Evolutionary conservation across 2,888 invertebrate species (phyloP).

Genomic region (Holacanthella duospinosa): DNA sequence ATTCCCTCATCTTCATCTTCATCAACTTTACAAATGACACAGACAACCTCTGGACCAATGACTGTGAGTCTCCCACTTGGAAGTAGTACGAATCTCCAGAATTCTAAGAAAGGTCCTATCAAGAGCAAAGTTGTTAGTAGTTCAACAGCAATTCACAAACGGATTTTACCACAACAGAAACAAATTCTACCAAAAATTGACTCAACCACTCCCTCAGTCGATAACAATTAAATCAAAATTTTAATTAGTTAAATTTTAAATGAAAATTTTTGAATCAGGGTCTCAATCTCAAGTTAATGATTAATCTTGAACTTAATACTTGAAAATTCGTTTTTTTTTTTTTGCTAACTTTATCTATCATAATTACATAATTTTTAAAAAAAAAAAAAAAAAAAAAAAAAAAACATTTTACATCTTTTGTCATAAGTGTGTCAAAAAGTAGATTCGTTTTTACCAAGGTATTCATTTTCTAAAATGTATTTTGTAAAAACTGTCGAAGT

Average conservation of each 20-base stretch:
- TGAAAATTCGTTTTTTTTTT: background rate
- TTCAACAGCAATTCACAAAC: slow-evolving; percentile 28
- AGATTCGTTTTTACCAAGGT: too few relatives aligned
- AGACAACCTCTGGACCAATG: slow-evolving; percentile 24
- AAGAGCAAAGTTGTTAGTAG: slow-evolving; percentile 34
- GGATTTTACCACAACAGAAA: slow-evolving; percentile 33
- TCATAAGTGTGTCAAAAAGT: too few relatives aligned
- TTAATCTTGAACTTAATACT: background rate
- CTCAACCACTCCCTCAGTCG: slow-evolving; percentile 35
- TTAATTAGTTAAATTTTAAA: too few relatives aligned
- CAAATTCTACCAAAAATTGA: slow-evolving; percentile 38
- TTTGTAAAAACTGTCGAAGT: too few relatives aligned
- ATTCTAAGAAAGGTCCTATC: slow-evolving; percentile 26
- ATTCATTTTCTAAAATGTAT: too few relatives aligned
- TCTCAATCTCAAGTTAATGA: background rate
- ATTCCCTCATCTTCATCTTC: slow-evolving; percentile 15
- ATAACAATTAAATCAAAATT: slow-evolving; percentile 21
- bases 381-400: too few relatives aligned
- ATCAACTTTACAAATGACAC: slow-evolving; percentile 2
- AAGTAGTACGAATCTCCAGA: slow-evolving; percentile 16
- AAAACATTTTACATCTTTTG: too few relatives aligned
- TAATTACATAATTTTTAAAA: too few relatives aligned
- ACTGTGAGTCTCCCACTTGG: slow-evolving; percentile 30
- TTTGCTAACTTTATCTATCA: too few relatives aligned
- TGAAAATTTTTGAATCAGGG: background rate